A percentile compares a stretch with the other conserved stretches of the same genome.
Conservation (phyloP, 2,797 vertebrate species). For the Myoxocephalus aenaeus region DNA sequence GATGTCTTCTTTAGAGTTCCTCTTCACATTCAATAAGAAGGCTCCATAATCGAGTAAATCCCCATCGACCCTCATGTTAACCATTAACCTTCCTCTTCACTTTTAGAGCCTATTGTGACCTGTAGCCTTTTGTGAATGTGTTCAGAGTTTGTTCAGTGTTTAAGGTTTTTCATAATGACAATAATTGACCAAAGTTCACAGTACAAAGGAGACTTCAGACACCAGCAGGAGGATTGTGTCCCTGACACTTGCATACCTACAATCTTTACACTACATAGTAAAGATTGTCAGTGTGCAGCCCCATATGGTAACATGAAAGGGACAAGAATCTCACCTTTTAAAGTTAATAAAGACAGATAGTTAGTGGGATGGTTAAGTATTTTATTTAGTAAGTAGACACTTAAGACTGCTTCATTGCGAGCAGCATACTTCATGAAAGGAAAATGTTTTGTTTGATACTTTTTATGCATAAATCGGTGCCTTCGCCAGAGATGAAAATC, state of each 20-base stretch:
- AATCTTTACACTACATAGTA: no score
- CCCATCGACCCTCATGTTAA: neutral
- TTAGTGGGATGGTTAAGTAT: no score
- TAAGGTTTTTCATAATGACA: neutral
- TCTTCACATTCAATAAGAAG: conserved; percentile 16
- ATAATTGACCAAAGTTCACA: neutral
- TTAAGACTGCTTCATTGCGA: neutral
- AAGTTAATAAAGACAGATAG: neutral
- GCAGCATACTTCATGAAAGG: neutral
- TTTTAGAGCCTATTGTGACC: neutral
- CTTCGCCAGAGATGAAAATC: neutral
- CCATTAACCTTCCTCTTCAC: neutral
- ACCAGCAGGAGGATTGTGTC: neutral
- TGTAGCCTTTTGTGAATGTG: neutral
- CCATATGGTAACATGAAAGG: neutral
- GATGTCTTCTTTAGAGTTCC: conserved; percentile 3
- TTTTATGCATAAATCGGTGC: neutral
- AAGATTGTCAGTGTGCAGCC: neutral
- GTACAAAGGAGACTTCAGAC: no score
- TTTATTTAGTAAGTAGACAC: no score
- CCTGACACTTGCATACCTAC: no score
- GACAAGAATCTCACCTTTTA: neutral
- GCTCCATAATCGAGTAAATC: neutral
- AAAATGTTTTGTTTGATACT: neutral
- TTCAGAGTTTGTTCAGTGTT: neutral